A percentile compares a stretch with the other conserved stretches of the same genome.
Evolutionary conservation across 2,797 vertebrate species (phyloP).

Genomic region (Dallia pectoralis): DNA sequence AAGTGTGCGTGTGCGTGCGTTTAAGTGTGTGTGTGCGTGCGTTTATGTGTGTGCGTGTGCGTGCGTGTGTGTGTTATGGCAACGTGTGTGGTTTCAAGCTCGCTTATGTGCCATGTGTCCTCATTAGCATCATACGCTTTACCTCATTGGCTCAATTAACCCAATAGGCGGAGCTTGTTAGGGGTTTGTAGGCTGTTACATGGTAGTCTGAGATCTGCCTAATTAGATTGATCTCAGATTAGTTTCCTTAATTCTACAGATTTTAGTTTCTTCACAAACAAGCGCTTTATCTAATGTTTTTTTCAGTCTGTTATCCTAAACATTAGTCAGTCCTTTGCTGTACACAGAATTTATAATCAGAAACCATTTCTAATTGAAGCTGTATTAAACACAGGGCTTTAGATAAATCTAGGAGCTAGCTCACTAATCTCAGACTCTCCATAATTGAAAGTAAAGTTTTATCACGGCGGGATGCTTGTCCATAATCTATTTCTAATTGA

Average conservation of each 20-base stretch:
- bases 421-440: slow-evolving; percentile 6
- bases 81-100: slow-evolving; percentile 8
- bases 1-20: background rate
- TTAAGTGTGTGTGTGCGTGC: background rate
- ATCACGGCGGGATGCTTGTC: slow-evolving; percentile 4
- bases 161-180: background rate
- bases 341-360: background rate
- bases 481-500: slow-evolving; percentile 18
- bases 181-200: background rate
- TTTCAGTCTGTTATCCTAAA: background rate
- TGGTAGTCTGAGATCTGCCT: background rate
- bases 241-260: background rate
- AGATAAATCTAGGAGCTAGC: background rate
- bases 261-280: background rate
- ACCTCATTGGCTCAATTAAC: slow-evolving; percentile 18
- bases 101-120: slow-evolving; percentile 38
- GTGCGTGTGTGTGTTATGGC: background rate
- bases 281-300: slow-evolving; percentile 2
- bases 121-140: slow-evolving; percentile 20
- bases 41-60: slow-evolving; percentile 4
- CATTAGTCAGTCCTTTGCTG: background rate
- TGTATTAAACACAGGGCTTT: slow-evolving; percentile 10
- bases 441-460: background rate
- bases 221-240: slow-evolving; percentile 1
- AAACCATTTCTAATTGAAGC: background rate